A percentile compares a stretch with the other conserved stretches of the same genome.
phyloP scores from a whole-genome alignment of 2,888 invertebrate genomes.

The Theretra japonica region DNA sequence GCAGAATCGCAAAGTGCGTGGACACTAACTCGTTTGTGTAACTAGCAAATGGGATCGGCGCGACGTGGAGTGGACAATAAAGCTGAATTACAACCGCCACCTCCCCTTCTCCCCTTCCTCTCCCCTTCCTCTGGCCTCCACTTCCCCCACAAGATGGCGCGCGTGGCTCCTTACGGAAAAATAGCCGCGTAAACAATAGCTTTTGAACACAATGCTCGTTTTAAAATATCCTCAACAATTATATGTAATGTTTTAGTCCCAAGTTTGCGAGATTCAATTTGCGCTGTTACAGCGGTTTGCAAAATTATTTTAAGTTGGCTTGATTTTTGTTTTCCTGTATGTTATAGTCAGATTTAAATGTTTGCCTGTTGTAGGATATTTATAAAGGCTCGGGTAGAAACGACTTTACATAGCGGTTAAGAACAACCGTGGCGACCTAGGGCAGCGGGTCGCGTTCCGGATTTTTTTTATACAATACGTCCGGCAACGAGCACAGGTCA shows the following conservation, averaged over 20 bases:
- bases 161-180: neutral
- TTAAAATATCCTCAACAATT: neutral
- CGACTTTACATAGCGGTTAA: too few species aligned
- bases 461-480: too few species aligned
- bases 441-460: too few species aligned
- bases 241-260: neutral
- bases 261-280: neutral
- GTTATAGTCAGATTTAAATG: too few species aligned
- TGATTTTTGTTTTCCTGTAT: too few species aligned
- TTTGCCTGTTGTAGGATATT: too few species aligned
- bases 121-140: neutral
- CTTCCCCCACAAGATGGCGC: neutral
- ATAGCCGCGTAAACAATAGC: conserved; percentile 3
- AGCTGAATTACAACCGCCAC: conserved; percentile 23
- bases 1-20: conserved; percentile 31
- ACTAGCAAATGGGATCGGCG: conserved; percentile 36
- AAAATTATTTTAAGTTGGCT: neutral
- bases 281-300: neutral
- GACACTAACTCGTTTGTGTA: conserved; percentile 39
- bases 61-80: conserved; percentile 38
- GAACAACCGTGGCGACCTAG: too few species aligned
- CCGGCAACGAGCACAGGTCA: too few species aligned
- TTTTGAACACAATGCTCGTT: conserved; percentile 6
- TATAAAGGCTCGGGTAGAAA: too few species aligned
- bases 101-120: neutral